phyloP scores from a whole-genome alignment of 2,888 invertebrate genomes.

The Netelia inedita region DNA sequence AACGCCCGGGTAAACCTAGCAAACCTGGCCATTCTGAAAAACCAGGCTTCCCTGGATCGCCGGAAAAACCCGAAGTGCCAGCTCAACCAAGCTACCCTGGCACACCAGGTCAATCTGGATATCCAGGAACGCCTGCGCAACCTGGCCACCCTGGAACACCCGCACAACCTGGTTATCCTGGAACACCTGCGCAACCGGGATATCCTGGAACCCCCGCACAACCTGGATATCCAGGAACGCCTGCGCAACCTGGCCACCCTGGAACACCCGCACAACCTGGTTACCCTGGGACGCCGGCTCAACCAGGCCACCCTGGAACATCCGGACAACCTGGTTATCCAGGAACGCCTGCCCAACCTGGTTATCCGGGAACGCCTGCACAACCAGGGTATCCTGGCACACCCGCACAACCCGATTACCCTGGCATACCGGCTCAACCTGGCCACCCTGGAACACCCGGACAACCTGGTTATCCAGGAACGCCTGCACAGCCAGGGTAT shows the following conservation, averaged over 20 bases:
- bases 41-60: slow-evolving; percentile 41
- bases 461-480: slow-evolving; percentile 75
- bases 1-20: slow-evolving; percentile 14
- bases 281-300: slow-evolving; percentile 19
- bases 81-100: slow-evolving; percentile 68
- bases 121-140: slow-evolving; percentile 65
- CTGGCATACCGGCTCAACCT: not conserved
- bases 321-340: slow-evolving; percentile 80
- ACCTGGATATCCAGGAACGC: slow-evolving; percentile 59
- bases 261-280: slow-evolving; percentile 70
- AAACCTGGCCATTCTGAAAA: slow-evolving; percentile 53
- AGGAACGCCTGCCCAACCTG: slow-evolving; percentile 81
- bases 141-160: slow-evolving; percentile 60
- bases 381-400: slow-evolving; percentile 62
- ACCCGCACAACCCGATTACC: too few relatives aligned
- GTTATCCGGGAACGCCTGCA: slow-evolving; percentile 72
- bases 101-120: slow-evolving; percentile 70
- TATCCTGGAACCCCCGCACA: slow-evolving; percentile 55
- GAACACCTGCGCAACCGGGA: slow-evolving; percentile 45
- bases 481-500: slow-evolving; percentile 60
- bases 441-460: slow-evolving; percentile 56
- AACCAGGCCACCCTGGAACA: slow-evolving; percentile 82
- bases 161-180: slow-evolving; percentile 11
- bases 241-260: slow-evolving; percentile 58
- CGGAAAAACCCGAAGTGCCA: slow-evolving; percentile 63